A percentile compares a stretch with the other conserved stretches of the same genome.
Evolutionary conservation across 2,888 invertebrate species (phyloP).

Genomic region (Nezara viridula): DNA sequence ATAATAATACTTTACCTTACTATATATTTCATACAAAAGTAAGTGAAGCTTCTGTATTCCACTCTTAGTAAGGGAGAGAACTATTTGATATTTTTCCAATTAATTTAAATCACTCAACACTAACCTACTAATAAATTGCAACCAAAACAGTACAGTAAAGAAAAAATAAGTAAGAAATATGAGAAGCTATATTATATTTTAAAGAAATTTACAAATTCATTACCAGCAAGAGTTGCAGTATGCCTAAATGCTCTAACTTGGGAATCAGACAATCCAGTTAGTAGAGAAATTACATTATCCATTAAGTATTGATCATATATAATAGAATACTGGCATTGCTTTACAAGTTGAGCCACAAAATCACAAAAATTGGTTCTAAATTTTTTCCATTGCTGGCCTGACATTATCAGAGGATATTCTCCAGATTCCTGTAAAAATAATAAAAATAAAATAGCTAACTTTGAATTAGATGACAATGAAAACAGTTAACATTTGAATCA

Average conservation of each 20-base stretch:
- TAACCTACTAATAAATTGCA: too few relatives aligned
- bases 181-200: neutral
- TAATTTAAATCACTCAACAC: too few relatives aligned
- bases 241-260: conserved; percentile 95
- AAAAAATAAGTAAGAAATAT: neutral
- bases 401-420: conserved; percentile 98
- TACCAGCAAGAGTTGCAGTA: conserved; percentile 92
- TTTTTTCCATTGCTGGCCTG: conserved; percentile 97
- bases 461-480: neutral
- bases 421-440: conserved; percentile 84
- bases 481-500: neutral
- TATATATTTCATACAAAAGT: too few relatives aligned
- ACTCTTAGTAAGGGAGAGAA: too few relatives aligned
- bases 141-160: too few relatives aligned
- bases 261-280: conserved; percentile 97
- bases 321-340: conserved; percentile 98
- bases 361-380: conserved; percentile 96
- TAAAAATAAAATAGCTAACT: conserved; percentile 61
- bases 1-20: too few relatives aligned
- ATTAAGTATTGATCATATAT: conserved; percentile 99
- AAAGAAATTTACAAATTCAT: conserved; percentile 61
- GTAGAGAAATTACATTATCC: conserved; percentile 97
- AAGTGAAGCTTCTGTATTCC: too few relatives aligned
- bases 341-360: conserved; percentile 95
- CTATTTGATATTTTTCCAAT: too few relatives aligned